These are phyloP conservation scores for Pseudolaguvia tuberculata DNA, from an alignment of 2,113 vertebrate species.

Conservation along the genomic window DNA sequence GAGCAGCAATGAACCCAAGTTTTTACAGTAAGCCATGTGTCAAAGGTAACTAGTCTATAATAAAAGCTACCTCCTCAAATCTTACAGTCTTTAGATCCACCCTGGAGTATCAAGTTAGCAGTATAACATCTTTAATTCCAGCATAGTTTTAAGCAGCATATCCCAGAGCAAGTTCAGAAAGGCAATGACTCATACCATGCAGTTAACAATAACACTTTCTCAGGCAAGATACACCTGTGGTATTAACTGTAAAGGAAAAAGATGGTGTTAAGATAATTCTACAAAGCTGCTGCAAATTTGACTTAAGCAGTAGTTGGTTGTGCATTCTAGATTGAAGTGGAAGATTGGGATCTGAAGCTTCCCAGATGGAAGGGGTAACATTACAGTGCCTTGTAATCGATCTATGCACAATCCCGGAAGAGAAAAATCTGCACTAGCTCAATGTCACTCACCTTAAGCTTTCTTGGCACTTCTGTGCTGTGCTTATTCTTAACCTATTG, in stretches of 20 bases:
- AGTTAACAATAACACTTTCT: not conserved
- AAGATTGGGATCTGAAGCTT: conserved; percentile 29
- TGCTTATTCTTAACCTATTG: not conserved
- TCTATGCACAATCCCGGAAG: conserved; percentile 20
- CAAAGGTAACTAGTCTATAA: conserved; percentile 37
- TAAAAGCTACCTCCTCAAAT: conserved; percentile 24
- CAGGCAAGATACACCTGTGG: not conserved
- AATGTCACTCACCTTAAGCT: conserved; percentile 26
- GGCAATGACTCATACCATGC: not conserved
- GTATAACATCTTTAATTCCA: not conserved
- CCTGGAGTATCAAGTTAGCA: not conserved
- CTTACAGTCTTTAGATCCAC: not conserved
- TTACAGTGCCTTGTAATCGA: conserved; percentile 41
- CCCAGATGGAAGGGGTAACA: conserved; percentile 42
- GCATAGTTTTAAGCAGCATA: not conserved
- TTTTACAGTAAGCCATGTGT: conserved; percentile 46
- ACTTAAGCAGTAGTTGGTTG: not conserved
- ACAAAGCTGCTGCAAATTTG: not conserved
- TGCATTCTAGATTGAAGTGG: not conserved
- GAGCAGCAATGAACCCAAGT: conserved; percentile 38
- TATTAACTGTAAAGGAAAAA: not conserved
- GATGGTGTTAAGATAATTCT: not conserved
- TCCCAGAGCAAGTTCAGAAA: not conserved
- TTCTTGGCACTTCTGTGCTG: conserved; percentile 15
- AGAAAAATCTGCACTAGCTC: conserved; percentile 43